Conservation (phyloP, 2,113 vertebrate species). For the Rhegmatorhina hoffmannsi region DNA sequence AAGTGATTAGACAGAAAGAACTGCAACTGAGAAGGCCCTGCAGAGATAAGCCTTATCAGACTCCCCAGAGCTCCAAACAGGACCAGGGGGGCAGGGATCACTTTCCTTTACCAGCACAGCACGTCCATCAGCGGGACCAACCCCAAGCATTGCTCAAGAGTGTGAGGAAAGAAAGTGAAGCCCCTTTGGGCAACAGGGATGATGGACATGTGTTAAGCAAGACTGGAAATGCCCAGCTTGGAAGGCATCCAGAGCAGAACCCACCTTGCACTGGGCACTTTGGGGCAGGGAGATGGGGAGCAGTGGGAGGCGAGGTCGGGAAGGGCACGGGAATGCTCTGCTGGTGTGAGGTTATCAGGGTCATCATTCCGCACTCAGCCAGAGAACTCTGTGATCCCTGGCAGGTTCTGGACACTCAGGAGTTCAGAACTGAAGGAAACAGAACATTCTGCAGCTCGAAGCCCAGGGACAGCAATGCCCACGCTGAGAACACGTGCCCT, state of each 20-base stretch:
- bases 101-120: constrained; percentile 6
- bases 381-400: neutral
- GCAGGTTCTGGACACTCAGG: neutral
- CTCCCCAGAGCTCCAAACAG: constrained; percentile 6
- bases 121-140: neutral
- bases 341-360: rapidly evolving
- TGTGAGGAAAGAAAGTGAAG: neutral
- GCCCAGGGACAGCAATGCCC: neutral
- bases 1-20: neutral
- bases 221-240: neutral
- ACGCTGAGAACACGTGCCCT: neutral
- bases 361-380: neutral
- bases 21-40: neutral
- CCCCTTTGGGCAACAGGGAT: neutral
- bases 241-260: neutral
- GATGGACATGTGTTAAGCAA: neutral
- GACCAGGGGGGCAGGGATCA: neutral
- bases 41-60: constrained; percentile 36
- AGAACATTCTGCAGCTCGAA: neutral
- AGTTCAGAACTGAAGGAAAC: neutral
- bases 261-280: neutral
- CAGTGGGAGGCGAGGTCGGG: rapidly evolving
- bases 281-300: neutral
- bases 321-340: neutral
- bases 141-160: neutral